Conservation (phyloP, 2,888 invertebrate species). For the Drosophila atroscutellata region DNA sequence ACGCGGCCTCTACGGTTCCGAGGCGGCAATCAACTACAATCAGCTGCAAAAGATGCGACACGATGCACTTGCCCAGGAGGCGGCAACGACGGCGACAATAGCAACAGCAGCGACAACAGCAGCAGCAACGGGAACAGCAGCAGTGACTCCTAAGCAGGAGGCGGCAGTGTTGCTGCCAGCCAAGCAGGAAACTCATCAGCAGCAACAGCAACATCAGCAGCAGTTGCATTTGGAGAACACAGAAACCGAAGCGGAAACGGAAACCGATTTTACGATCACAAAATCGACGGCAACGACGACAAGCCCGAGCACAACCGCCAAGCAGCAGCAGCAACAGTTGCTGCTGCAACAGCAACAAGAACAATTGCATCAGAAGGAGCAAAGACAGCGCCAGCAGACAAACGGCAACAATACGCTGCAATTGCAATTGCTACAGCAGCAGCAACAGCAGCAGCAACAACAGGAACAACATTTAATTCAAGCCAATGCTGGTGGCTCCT, state of each 20-base stretch:
- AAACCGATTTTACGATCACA: constrained; percentile 48
- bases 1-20: constrained; percentile 87
- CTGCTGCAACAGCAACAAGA: constrained; percentile 46
- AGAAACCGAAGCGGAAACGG: constrained; percentile 67
- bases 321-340: constrained; percentile 62
- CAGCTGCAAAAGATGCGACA: constrained; percentile 78
- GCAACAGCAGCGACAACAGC: neutral
- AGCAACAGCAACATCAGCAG: constrained; percentile 3
- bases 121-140: neutral
- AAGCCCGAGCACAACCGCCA: constrained; percentile 59
- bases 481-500: constrained; percentile 38
- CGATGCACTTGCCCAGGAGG: constrained; percentile 31
- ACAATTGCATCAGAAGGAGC: constrained; percentile 50
- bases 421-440: constrained; percentile 43
- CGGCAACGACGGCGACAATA: constrained; percentile 22
- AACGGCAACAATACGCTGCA: constrained; percentile 65
- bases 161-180: neutral
- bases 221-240: constrained; percentile 60
- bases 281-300: constrained; percentile 78
- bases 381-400: constrained; percentile 50
- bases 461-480: constrained; percentile 47
- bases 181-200: constrained; percentile 8
- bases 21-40: constrained; percentile 83
- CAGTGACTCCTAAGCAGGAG: neutral
- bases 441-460: constrained; percentile 40